Conservation (phyloP, 2,888 invertebrate species). For the Thalpophila matura region DNA sequence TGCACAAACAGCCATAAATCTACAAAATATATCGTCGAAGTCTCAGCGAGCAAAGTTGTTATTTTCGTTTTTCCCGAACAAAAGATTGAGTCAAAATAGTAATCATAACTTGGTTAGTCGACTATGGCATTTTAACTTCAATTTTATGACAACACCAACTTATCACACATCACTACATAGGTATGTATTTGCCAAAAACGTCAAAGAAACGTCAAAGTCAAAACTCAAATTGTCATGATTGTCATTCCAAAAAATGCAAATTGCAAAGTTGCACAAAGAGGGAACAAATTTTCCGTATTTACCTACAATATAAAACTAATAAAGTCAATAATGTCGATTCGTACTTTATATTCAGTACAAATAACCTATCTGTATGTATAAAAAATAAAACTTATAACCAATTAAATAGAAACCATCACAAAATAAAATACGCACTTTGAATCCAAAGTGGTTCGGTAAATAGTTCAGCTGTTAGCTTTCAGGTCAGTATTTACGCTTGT, state of each 20-base stretch:
- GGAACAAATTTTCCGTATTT: slow-evolving; percentile 10
- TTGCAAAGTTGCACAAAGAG: neutral
- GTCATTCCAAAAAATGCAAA: neutral
- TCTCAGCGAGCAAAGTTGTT: no score
- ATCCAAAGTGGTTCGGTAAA: slow-evolving; percentile 54
- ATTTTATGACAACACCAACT: no score
- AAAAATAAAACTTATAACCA: slow-evolving; percentile 16
- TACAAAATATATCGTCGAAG: no score
- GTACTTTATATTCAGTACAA: slow-evolving; percentile 7
- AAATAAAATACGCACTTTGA: slow-evolving; percentile 34
- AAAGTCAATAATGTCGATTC: slow-evolving; percentile 13
- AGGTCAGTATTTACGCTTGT: slow-evolving; percentile 63
- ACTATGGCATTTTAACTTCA: no score
- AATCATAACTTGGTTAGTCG: no score
- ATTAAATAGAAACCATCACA: slow-evolving; percentile 5
- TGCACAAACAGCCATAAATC: no score
- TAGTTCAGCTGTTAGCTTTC: slow-evolving; percentile 28
- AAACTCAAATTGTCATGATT: neutral
- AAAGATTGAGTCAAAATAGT: no score
- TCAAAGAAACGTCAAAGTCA: slow-evolving; percentile 15
- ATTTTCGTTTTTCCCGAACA: no score
- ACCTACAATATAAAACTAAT: neutral
- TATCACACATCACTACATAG: slow-evolving; percentile 14
- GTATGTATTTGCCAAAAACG: slow-evolving; percentile 16
- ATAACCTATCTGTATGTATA: slow-evolving; percentile 12